Percentiles rank a stretch among this genome's conserved stretches.
phyloP scores from a whole-genome alignment of 2,888 invertebrate genomes.

The Drosophila lutescens region DNA sequence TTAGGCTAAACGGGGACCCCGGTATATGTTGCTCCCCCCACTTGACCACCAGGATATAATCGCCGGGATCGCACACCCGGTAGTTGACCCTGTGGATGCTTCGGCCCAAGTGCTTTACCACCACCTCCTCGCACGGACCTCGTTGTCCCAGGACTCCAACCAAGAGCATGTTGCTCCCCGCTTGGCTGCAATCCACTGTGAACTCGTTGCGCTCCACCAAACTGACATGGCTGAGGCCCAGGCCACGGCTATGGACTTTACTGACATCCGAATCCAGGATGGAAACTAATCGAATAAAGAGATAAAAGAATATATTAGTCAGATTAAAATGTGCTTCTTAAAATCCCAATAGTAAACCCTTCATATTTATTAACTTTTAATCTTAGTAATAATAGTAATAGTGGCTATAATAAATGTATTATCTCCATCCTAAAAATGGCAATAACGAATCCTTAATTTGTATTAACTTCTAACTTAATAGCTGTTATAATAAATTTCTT shows the following conservation, averaged over 20 bases:
- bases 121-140: conserved; percentile 98
- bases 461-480: too few species aligned
- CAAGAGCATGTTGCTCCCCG: conserved; percentile 95
- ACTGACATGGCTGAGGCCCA: conserved; percentile 77
- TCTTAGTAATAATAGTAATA: too few species aligned
- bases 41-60: conserved; percentile 96
- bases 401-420: too few species aligned
- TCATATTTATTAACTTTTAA: too few species aligned
- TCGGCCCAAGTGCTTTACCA: conserved; percentile 94
- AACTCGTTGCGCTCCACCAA: conserved; percentile 82
- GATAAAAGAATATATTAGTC: not conserved
- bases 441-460: too few species aligned
- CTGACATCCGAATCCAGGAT: conserved; percentile 79
- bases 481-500: too few species aligned
- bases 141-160: conserved; percentile 98
- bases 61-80: conserved; percentile 94
- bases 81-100: conserved; percentile 96
- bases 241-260: conserved; percentile 78
- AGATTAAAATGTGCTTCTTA: not conserved
- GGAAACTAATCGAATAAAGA: conserved; percentile 59
- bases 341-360: too few species aligned
- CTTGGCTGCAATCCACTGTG: conserved; percentile 81
- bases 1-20: conserved; percentile 91
- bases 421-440: too few species aligned
- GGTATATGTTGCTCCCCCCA: conserved; percentile 99